Evolutionary conservation across 2,797 vertebrate genomes (phyloP).

Genomic region (Scyliorhinus canicula): DNA sequence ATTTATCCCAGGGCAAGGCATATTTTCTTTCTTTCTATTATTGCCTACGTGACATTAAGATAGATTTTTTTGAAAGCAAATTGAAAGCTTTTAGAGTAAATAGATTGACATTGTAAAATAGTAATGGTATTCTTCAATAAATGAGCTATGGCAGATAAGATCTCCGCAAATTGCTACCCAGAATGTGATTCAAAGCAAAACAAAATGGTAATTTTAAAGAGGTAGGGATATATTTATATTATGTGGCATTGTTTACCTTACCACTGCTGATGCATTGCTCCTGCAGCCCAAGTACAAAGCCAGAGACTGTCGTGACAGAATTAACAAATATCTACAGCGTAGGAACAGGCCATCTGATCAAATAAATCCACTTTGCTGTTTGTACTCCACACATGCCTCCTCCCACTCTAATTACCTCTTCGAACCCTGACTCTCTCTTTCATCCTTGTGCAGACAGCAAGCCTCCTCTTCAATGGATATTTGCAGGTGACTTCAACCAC

Average conservation of each 20-base stretch:
- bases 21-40: neutral
- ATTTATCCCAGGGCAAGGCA: neutral
- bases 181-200: neutral
- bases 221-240: neutral
- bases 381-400: neutral
- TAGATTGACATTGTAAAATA: neutral
- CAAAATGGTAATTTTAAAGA: neutral
- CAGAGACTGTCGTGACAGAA: neutral
- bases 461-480: too few relatives aligned
- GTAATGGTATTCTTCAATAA: neutral
- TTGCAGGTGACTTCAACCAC: neutral
- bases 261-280: neutral
- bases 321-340: neutral
- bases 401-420: neutral
- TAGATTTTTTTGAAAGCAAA: neutral
- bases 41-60: neutral
- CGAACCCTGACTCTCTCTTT: neutral
- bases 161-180: neutral
- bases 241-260: neutral
- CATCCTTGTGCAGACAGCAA: neutral
- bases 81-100: neutral
- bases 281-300: neutral
- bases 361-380: neutral
- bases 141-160: neutral
- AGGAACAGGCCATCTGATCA: neutral